A percentile compares a stretch with the other conserved stretches of the same genome.
Conservation (phyloP, 2,113 vertebrate genomes). For the Cephalophus harveyi region DNA sequence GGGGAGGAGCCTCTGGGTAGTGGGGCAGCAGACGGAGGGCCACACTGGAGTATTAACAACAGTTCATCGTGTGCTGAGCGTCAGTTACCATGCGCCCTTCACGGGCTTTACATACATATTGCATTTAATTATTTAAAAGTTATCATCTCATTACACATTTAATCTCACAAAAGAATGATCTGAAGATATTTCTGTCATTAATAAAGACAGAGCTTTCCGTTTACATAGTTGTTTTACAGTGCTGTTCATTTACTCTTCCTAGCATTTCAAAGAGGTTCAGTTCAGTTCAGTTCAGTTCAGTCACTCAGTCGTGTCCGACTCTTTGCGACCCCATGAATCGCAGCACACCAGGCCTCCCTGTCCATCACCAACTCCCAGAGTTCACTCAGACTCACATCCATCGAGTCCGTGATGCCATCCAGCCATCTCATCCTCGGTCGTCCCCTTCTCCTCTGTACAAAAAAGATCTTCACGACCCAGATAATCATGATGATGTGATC, state of each 20-base stretch:
- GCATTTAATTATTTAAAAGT: not conserved
- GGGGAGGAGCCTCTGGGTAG: not conserved
- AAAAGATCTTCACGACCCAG: too few relatives aligned
- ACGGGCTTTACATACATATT: not conserved
- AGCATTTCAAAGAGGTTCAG: not conserved
- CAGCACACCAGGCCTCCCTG: too few relatives aligned
- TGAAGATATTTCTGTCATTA: not conserved
- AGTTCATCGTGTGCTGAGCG: not conserved
- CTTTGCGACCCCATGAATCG: too few relatives aligned
- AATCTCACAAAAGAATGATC: not conserved
- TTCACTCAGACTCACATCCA: too few relatives aligned
- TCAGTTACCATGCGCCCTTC: not conserved
- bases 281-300: too few relatives aligned
- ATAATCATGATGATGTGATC: too few relatives aligned
- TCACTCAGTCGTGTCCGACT: too few relatives aligned
- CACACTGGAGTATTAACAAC: fast-evolving
- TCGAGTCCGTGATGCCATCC: too few relatives aligned
- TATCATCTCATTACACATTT: not conserved
- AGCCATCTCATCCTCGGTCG: too few relatives aligned
- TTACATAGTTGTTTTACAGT: not conserved
- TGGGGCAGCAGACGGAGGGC: not conserved
- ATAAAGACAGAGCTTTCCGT: not conserved
- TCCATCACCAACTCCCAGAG: too few relatives aligned
- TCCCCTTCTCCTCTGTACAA: too few relatives aligned
- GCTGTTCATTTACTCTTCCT: not conserved